Conservation (phyloP, 2,113 vertebrate genomes). For the Erythrocercus mccallii region DNA sequence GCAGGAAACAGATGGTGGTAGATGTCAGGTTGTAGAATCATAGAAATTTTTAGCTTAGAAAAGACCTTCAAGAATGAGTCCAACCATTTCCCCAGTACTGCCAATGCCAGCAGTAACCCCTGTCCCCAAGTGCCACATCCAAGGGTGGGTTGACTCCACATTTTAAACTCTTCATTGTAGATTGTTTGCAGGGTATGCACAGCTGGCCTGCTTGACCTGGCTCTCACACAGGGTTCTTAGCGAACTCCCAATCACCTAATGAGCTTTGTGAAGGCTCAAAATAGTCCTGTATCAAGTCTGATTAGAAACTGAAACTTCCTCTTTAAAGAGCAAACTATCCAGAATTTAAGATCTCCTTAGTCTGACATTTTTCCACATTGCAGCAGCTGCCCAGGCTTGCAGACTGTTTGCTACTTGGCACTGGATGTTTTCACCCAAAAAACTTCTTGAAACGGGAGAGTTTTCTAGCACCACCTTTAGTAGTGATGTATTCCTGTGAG, state of each 20-base stretch:
- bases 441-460: neutral
- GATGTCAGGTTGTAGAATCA: neutral
- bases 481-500: neutral
- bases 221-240: neutral
- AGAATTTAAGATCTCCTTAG: neutral
- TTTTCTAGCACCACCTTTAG: neutral
- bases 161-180: neutral
- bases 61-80: neutral
- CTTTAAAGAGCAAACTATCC: neutral
- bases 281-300: neutral
- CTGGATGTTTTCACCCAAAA: neutral
- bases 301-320: neutral
- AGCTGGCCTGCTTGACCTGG: neutral
- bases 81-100: neutral
- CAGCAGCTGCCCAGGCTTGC: neutral
- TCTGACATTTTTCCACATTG: neutral
- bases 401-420: neutral
- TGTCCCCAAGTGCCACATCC: neutral
- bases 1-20: neutral
- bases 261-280: neutral
- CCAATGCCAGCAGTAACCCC: neutral
- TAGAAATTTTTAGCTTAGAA: neutral
- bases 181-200: neutral
- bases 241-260: neutral
- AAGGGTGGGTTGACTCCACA: neutral